Percentiles rank a stretch among this genome's conserved stretches.
Conservation (phyloP, 2,888 invertebrate genomes). For the Chrysolina americana region DNA sequence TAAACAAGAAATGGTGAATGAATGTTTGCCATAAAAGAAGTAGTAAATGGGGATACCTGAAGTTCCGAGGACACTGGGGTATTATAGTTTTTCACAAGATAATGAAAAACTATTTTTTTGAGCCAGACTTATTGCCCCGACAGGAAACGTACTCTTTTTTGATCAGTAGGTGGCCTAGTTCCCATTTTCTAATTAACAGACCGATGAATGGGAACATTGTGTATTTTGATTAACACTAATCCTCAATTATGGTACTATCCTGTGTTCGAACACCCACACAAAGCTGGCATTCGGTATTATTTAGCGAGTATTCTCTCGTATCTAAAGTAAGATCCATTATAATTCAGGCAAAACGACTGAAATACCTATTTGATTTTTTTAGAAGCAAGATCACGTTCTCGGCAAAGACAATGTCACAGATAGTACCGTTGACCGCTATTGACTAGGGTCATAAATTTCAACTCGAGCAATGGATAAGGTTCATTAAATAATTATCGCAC, state of each 20-base stretch:
- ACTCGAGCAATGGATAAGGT: conserved; percentile 17
- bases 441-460: conserved; percentile 24
- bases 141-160: no score
- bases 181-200: no score
- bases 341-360: conserved; percentile 28
- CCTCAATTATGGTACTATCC: neutral
- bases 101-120: no score
- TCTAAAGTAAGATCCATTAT: conserved; percentile 1
- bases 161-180: no score
- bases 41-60: no score
- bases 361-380: conserved; percentile 22
- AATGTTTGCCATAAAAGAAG: no score
- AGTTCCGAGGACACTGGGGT: no score
- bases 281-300: neutral
- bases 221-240: no score
- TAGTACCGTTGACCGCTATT: conserved; percentile 31
- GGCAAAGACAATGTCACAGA: conserved; percentile 30
- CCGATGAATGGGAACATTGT: no score
- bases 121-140: no score
- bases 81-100: no score
- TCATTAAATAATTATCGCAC: conserved; percentile 29
- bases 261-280: neutral
- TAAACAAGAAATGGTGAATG: no score
- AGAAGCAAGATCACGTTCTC: conserved; percentile 14
- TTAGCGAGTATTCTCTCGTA: conserved; percentile 1